Conservation (phyloP, 2,888 invertebrate genomes). For the Exephanes ischioxanthus region DNA sequence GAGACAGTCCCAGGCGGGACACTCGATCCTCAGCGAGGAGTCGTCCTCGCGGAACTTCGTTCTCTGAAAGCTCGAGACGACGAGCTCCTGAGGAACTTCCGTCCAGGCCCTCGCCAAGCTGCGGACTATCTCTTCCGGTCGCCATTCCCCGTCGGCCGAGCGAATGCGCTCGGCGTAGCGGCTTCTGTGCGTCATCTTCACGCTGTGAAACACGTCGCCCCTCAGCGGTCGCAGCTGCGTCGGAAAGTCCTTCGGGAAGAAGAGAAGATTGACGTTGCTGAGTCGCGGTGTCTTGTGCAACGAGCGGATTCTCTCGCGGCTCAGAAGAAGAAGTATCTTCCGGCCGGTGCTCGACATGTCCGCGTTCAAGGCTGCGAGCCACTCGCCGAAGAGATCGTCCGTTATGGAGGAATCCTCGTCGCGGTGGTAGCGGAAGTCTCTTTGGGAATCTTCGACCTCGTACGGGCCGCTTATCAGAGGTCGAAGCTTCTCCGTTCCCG, state of each 20-base stretch:
- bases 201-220: conserved; percentile 75
- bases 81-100: conserved; percentile 74
- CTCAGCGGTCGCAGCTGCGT: conserved; percentile 73
- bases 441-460: conserved; percentile 23
- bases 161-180: conserved; percentile 70
- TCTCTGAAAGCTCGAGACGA: conserved; percentile 77
- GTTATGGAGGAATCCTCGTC: conserved; percentile 71
- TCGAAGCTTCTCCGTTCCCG: conserved; percentile 77
- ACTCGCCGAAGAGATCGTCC: conserved; percentile 73
- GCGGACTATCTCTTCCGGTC: conserved; percentile 69
- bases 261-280: conserved; percentile 75
- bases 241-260: conserved; percentile 77
- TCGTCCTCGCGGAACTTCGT: conserved; percentile 78
- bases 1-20: conserved; percentile 73
- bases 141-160: conserved; percentile 69
- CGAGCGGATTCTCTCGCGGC: conserved; percentile 70
- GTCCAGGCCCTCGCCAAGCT: conserved; percentile 75
- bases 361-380: conserved; percentile 74
- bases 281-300: conserved; percentile 65
- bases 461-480: conserved; percentile 76
- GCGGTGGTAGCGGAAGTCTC: conserved; percentile 69
- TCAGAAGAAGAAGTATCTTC: conserved; percentile 75
- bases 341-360: conserved; percentile 71
- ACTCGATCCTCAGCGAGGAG: conserved; percentile 71
- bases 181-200: conserved; percentile 78